These are phyloP conservation scores for Osmerus mordax DNA, from an alignment of 2,113 vertebrate genomes.

Conservation along the genomic window DNA sequence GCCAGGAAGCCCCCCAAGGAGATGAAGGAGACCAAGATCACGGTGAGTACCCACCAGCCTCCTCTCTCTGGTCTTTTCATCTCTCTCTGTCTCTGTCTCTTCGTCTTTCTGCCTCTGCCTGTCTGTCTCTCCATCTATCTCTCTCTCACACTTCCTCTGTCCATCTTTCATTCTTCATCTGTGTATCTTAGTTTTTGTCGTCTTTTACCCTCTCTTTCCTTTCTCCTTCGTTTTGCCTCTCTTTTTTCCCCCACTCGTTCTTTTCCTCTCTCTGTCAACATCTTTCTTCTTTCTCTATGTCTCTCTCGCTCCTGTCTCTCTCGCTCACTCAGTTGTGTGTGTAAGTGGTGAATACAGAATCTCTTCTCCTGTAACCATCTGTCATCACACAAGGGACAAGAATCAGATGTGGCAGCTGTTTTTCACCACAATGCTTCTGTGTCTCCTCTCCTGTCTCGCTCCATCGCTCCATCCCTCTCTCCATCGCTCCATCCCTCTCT, in stretches of 20 bases:
- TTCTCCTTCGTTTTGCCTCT: no score
- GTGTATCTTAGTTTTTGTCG: background rate
- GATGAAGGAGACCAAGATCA: constrained; percentile 81
- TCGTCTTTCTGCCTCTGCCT: background rate
- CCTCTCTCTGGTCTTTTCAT: background rate
- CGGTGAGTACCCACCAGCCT: constrained; percentile 74
- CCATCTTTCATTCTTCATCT: background rate
- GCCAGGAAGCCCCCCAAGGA: constrained; percentile 80
- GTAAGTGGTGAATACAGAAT: background rate
- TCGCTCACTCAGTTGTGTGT: no score
- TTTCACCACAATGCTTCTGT: background rate
- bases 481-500: background rate
- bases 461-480: background rate
- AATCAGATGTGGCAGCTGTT: background rate
- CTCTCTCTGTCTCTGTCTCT: constrained; percentile 1
- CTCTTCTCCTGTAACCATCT: background rate
- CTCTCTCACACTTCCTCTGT: background rate
- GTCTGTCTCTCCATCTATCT: background rate
- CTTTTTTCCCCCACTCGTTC: no score
- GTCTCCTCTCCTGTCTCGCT: no score
- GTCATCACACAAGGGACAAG: background rate
- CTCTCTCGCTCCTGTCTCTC: no score
- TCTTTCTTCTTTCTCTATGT: no score
- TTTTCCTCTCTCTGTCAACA: no score
- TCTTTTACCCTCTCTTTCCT: no score